Evolutionary conservation across 2,888 invertebrate species (phyloP).

Genomic region (Orthosia incerta): DNA sequence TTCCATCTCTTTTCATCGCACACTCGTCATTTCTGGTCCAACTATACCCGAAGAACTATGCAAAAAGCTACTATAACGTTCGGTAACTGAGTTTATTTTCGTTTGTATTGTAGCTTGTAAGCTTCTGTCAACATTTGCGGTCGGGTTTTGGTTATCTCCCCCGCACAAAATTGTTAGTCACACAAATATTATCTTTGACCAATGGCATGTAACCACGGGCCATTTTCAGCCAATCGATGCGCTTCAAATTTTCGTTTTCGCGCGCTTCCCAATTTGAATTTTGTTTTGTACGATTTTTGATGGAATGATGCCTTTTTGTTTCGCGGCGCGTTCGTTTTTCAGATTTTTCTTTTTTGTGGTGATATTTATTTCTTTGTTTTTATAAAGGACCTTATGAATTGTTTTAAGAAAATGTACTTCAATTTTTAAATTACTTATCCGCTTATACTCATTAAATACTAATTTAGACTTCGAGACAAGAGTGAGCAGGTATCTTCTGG

Average conservation of each 20-base stretch:
- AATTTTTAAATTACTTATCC: not conserved
- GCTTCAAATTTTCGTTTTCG: constrained; percentile 77
- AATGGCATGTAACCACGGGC: constrained; percentile 85
- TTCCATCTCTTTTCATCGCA: constrained; percentile 78
- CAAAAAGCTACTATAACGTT: constrained; percentile 22
- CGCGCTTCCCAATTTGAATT: constrained; percentile 78
- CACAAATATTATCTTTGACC: constrained; percentile 90
- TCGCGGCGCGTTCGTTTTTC: constrained; percentile 32
- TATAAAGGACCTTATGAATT: not conserved
- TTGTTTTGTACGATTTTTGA: constrained; percentile 73
- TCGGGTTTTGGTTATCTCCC: constrained; percentile 87
- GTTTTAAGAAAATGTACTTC: not conserved
- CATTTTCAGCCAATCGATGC: constrained; percentile 87
- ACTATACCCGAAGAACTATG: constrained; percentile 62
- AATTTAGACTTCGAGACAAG: not conserved
- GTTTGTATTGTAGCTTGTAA: constrained; percentile 56
- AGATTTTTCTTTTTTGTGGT: constrained; percentile 26
- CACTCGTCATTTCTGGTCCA: constrained; percentile 72
- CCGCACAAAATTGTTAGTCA: constrained; percentile 86
- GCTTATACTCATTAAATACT: not conserved
- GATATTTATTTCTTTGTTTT: constrained; percentile 26
- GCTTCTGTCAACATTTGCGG: constrained; percentile 88
- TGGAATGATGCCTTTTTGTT: constrained; percentile 52
- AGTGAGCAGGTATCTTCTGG: not conserved
- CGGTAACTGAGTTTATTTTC: constrained; percentile 68